A percentile compares a stretch with the other conserved stretches of the same genome.
phyloP scores from a whole-genome alignment of 2,797 vertebrate genomes.

The Pelodytes ibericus region DNA sequence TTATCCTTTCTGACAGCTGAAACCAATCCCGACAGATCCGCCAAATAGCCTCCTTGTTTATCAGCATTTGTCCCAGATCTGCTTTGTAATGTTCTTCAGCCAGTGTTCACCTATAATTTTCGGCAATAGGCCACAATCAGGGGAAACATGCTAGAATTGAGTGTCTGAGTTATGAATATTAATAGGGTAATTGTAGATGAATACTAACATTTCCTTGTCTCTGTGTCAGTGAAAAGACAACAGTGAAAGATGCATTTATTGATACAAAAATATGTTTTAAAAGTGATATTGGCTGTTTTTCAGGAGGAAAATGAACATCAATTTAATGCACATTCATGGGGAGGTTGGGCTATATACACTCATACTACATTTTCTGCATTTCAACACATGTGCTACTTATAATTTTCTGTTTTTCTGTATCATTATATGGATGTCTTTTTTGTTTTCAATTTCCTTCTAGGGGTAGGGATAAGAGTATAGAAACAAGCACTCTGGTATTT shows the following conservation, averaged over 20 bases:
- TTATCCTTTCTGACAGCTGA: background rate
- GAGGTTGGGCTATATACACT: too few relatives aligned
- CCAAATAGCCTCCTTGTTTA: conserved; percentile 7
- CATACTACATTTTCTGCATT: too few relatives aligned
- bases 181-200: conserved; percentile 3
- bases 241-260: conserved; percentile 39
- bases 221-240: background rate
- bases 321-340: too few relatives aligned
- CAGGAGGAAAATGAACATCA: too few relatives aligned
- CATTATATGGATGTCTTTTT: too few relatives aligned
- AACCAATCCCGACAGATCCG: background rate
- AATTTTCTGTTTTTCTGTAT: too few relatives aligned
- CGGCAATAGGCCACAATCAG: conserved; percentile 21
- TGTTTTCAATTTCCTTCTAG: too few relatives aligned
- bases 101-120: conserved; percentile 26
- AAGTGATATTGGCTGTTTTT: background rate
- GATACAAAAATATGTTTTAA: background rate
- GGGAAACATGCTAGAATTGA: conserved; percentile 19
- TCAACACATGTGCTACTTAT: too few relatives aligned
- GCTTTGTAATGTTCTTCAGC: conserved; percentile 4
- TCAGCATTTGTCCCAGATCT: background rate
- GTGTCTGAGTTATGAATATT: conserved; percentile 10
- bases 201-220: conserved; percentile 25
- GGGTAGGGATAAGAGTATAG: too few relatives aligned
- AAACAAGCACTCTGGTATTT: too few relatives aligned